These are phyloP conservation scores for Ephydatia muelleri DNA, from an alignment of 37 sponge, comb jelly and placozoan genomes.

Conservation along the genomic window DNA sequence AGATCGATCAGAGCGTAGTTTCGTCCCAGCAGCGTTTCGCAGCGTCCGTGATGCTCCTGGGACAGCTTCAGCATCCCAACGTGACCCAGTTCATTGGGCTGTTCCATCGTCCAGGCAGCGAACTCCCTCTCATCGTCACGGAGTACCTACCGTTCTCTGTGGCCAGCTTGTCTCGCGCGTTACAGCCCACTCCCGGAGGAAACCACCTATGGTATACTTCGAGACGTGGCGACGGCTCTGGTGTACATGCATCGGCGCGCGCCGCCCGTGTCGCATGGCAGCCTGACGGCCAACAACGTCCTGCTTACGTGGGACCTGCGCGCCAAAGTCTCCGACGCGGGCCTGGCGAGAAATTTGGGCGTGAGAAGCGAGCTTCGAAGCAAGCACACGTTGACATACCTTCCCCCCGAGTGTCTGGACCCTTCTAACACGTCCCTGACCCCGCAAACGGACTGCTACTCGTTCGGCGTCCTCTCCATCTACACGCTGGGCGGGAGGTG, in stretches of 20 bases:
- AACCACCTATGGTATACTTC: constrained; percentile 35
- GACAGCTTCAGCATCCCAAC: constrained; percentile 35
- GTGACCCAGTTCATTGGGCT: constrained; percentile 42
- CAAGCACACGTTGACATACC: constrained; percentile 16
- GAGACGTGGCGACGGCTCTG: constrained; percentile 39
- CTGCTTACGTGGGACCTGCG: constrained; percentile 27
- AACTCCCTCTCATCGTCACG: constrained; percentile 5
- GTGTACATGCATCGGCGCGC: constrained; percentile 41
- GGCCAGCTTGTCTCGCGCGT: neutral
- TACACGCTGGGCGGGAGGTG: constrained; percentile 33
- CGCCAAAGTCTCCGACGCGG: constrained; percentile 52
- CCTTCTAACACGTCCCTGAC: neutral
- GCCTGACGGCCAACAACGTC: constrained; percentile 49
- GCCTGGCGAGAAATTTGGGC: constrained; percentile 9
- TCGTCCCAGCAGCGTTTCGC: constrained; percentile 5
- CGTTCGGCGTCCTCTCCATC: constrained; percentile 39
- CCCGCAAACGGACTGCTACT: constrained; percentile 43
- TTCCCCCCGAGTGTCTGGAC: constrained; percentile 30
- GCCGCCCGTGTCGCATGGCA: constrained; percentile 50
- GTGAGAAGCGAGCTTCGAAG: neutral
- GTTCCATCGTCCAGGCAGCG: neutral
- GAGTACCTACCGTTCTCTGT: constrained; percentile 35
- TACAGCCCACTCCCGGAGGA: constrained; percentile 47
- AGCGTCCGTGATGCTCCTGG: neutral
- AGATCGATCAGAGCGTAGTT: constrained; percentile 4